Conservation (phyloP, 2,113 vertebrate species). For the Archilochus colubris region DNA sequence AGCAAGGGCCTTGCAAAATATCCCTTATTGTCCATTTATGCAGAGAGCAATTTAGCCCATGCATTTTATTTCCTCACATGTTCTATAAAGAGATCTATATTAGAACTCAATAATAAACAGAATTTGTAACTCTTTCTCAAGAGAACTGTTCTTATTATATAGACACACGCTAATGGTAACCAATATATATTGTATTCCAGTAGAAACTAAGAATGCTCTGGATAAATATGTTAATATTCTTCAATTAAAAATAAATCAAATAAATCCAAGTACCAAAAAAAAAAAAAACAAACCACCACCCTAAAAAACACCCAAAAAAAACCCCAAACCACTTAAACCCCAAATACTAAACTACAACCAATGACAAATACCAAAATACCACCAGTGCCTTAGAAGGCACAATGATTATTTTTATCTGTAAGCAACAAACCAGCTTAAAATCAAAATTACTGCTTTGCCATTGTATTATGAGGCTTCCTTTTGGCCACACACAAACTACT, state of each 20-base stretch:
- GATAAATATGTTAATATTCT: background rate
- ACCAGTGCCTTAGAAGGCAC: background rate
- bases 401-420: background rate
- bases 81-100: background rate
- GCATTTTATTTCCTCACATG: background rate
- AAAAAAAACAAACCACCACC: too few species aligned
- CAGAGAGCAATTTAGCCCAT: background rate
- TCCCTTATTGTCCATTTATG: background rate
- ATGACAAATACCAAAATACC: too few species aligned
- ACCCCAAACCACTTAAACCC: too few species aligned
- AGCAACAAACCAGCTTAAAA: background rate
- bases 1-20: background rate
- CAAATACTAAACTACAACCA: background rate
- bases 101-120: background rate
- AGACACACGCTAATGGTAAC: background rate
- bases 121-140: background rate
- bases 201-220: background rate
- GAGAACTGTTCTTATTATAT: background rate
- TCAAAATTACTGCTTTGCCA: background rate
- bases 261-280: background rate
- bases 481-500: background rate
- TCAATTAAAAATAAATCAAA: background rate
- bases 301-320: too few species aligned
- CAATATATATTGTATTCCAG: background rate
- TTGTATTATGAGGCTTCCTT: background rate